These are phyloP conservation scores for Acyrthosiphon pisum DNA, from an alignment of 1,140 invertebrate species.

Conservation along the genomic window DNA sequence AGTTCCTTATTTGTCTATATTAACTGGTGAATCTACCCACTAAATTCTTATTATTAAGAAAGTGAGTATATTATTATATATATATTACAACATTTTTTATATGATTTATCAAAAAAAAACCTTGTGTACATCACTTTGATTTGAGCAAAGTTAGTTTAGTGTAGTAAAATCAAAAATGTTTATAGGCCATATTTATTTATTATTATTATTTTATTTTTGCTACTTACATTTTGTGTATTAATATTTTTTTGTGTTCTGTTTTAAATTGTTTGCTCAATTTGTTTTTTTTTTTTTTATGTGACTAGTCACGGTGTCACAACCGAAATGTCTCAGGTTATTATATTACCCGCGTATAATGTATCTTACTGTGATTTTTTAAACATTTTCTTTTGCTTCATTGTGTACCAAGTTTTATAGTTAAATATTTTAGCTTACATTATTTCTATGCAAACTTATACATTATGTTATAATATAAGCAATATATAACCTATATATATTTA, in stretches of 20 bases:
- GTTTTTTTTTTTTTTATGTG: conserved; percentile 44
- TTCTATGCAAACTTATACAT: conserved; percentile 19
- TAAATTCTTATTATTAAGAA: conserved; percentile 55
- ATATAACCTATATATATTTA: conserved; percentile 27
- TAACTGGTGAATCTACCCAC: conserved; percentile 37
- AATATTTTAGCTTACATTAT: conserved; percentile 37
- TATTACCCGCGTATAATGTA: conserved; percentile 23
- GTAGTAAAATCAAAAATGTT: conserved; percentile 43
- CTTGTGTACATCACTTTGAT: not conserved
- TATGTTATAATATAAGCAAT: not conserved
- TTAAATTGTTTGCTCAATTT: conserved; percentile 56
- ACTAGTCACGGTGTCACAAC: conserved; percentile 55
- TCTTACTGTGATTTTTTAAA: conserved; percentile 55
- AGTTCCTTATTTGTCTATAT: conserved; percentile 51
- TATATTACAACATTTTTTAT: not conserved
- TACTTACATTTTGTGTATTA: conserved; percentile 54
- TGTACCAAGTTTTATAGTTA: conserved; percentile 43
- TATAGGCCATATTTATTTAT: conserved; percentile 23
- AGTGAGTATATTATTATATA: conserved; percentile 25
- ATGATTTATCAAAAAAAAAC: not conserved
- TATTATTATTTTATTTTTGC: conserved; percentile 43
- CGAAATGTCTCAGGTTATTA: conserved; percentile 48
- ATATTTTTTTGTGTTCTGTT: conserved; percentile 50
- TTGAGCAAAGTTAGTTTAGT: conserved; percentile 39
- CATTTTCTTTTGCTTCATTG: conserved; percentile 46